Percentiles rank a stretch among this genome's conserved stretches.
Evolutionary conservation across 92 coral and sea anemone genomes (phyloP).

Genomic region (Metridium senile): DNA sequence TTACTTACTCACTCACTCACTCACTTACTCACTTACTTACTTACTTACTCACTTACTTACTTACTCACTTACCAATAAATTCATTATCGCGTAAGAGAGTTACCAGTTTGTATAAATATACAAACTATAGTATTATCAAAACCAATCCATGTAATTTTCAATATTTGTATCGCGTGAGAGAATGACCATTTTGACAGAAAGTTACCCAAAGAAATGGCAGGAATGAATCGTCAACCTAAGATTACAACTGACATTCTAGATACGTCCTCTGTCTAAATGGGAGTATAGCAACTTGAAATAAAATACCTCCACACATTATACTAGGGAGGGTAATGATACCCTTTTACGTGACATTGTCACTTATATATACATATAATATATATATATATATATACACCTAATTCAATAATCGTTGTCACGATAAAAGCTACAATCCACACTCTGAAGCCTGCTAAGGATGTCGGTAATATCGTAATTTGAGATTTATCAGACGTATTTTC

Average conservation of each 20-base stretch:
- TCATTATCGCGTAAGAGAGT: not conserved
- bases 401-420: too few relatives aligned
- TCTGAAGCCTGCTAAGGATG: too few relatives aligned
- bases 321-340: not conserved
- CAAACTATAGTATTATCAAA: too few relatives aligned
- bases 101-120: not conserved
- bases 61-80: not conserved
- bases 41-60: not conserved
- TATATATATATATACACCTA: too few relatives aligned
- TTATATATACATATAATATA: too few relatives aligned
- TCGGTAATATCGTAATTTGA: too few relatives aligned
- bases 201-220: conserved; percentile 1
- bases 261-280: not conserved
- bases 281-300: too few relatives aligned
- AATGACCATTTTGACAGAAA: not conserved
- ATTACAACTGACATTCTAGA: not conserved
- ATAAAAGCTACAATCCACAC: too few relatives aligned
- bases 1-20: not conserved
- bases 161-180: too few relatives aligned
- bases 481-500: too few relatives aligned
- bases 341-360: not conserved
- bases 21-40: not conserved
- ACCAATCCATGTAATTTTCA: too few relatives aligned
- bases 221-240: not conserved
- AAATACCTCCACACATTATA: not conserved